Evolutionary conservation across 2,113 vertebrate species (phyloP).

Genomic region (Capra hircus): DNA sequence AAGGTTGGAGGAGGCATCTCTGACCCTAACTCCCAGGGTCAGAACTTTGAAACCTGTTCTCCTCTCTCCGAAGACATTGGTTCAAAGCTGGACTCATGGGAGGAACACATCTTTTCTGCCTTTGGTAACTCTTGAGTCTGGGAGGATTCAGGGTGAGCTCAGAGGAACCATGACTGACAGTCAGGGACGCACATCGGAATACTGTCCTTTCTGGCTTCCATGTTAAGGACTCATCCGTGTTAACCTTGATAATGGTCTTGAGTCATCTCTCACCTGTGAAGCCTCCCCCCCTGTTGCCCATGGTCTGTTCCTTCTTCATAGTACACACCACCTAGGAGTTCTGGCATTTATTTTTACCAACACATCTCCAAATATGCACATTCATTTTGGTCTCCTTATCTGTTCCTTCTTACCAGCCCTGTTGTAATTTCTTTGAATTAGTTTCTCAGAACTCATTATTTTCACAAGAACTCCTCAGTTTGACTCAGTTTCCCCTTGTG

Average conservation of each 20-base stretch:
- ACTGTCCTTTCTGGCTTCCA: neutral
- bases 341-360: neutral
- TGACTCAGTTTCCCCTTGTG: neutral
- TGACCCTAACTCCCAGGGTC: neutral
- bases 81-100: conserved; percentile 88
- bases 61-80: conserved; percentile 79
- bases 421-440: neutral
- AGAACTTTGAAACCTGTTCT: conserved; percentile 77
- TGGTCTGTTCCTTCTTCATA: neutral
- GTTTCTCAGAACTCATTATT: neutral
- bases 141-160: neutral
- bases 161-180: neutral
- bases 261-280: neutral
- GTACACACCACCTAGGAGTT: neutral
- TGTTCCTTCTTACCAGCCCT: neutral
- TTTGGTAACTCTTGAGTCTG: conserved; percentile 64
- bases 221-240: neutral
- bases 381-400: neutral
- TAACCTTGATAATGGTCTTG: neutral
- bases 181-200: neutral
- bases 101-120: conserved; percentile 81
- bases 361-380: neutral
- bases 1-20: neutral
- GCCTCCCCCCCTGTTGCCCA: neutral
- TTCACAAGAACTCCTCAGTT: neutral